These are phyloP conservation scores for Ifrita kowaldi DNA, from an alignment of 2,113 vertebrate genomes.

Conservation along the genomic window DNA sequence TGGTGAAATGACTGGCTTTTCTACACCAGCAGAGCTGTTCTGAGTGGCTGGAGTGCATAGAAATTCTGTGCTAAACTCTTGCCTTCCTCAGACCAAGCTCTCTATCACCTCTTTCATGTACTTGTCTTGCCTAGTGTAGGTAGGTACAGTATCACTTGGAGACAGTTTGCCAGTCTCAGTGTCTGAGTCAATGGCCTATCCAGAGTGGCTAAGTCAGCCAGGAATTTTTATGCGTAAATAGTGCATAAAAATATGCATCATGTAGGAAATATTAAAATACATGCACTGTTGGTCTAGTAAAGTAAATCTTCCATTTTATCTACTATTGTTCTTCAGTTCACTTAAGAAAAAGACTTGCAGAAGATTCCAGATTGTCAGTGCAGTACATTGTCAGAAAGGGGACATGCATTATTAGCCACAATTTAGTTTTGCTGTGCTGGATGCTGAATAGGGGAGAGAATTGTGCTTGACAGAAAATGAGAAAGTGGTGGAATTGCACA, in stretches of 20 bases:
- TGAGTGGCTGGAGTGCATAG: not conserved
- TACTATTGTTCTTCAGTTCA: not conserved
- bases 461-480: not conserved
- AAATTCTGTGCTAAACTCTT: not conserved
- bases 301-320: not conserved
- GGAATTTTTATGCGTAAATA: not conserved
- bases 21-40: not conserved
- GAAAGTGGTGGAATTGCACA: not conserved
- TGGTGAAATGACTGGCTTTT: not conserved
- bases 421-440: not conserved
- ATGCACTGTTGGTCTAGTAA: not conserved
- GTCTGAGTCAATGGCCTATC: not conserved
- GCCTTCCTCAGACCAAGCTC: not conserved
- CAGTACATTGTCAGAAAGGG: not conserved
- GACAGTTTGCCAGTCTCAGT: not conserved
- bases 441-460: not conserved
- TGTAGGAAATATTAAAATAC: not conserved
- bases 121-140: not conserved
- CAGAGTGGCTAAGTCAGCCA: not conserved
- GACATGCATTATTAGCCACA: not conserved
- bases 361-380: not conserved
- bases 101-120: not conserved
- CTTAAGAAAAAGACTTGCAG: not conserved
- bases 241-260: not conserved
- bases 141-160: not conserved